Base-by-base conservation (phyloP, 2,888 invertebrate species). In the Cryptus viduatorius region DNA sequence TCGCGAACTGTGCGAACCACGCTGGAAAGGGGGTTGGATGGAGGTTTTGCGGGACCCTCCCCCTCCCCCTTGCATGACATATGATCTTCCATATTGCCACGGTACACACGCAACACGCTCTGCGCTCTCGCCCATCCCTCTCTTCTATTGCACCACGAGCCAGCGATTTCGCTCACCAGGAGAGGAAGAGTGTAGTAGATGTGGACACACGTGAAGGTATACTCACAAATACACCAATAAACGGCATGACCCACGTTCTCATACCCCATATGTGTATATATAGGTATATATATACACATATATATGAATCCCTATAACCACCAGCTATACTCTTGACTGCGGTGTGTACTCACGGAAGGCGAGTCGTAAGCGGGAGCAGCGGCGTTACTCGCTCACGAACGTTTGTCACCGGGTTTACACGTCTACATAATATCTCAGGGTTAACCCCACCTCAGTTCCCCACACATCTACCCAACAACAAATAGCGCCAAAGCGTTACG, bases 81-180 rank as follows among this genome's bases (percentile, higher is more conserved):
- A 93, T 93, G 93, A 93, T 93, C 93, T 92, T 90, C 92, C 92
- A 93, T 93, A 93, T 93, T 93, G 93, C 92, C 88, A 88, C 82
- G 89, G 89, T 86, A 87, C 87, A 89, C 87, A 90, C 88, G 86
- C 85, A 86, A 82, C 87, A 83, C 84, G 56, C 82, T 81, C 79
- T 29, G 24, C 83, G 37, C 37, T 73, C 76, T 50, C 50, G n/a
- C 53, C 59, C 56, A 42, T 59, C 53, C 67, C 68, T 46, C 42
- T 31, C 53, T 67, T 80, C 65, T 61, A 46, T 46, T 56, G 31
- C 71, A 31, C 67, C 46, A 31, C 61, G 53, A 16, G 56, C 48
- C 69, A 24, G 44, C 44, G 31, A 67, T 50, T 46, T 50, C 31
- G 31, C 53, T 46, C 29, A 24, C 72, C 53, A 14, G 16, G 16